These are phyloP conservation scores for Sthenelais limicola DNA, from an alignment of 2,888 invertebrate genomes.

Conservation along the genomic window DNA sequence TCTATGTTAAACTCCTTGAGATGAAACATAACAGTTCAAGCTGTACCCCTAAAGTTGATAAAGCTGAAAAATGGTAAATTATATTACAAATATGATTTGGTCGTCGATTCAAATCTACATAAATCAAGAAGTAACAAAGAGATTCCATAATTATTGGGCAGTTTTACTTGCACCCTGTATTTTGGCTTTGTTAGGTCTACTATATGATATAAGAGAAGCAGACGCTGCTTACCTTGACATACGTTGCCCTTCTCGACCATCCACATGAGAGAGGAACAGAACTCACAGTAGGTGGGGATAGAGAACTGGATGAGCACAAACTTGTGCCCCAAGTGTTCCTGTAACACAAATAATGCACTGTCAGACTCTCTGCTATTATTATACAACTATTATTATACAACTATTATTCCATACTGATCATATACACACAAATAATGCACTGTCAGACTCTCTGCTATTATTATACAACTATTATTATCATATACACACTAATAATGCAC, in stretches of 20 bases:
- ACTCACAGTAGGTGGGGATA: slow-evolving; percentile 96
- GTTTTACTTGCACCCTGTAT: not conserved
- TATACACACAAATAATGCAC: slow-evolving; percentile 2
- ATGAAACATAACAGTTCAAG: too few species aligned
- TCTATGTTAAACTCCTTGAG: too few species aligned
- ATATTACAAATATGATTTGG: too few species aligned
- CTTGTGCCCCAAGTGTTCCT: slow-evolving; percentile 84
- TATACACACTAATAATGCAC: slow-evolving; percentile 1
- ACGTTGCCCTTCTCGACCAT: slow-evolving; percentile 91
- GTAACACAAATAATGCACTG: slow-evolving; percentile 41
- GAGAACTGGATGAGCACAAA: slow-evolving; percentile 92
- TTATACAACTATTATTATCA: not conserved
- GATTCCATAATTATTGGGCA: too few species aligned
- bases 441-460: not conserved
- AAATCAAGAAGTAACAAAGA: too few species aligned
- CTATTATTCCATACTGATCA: not conserved
- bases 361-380: not conserved
- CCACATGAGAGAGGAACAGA: slow-evolving; percentile 94
- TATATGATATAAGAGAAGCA: not conserved
- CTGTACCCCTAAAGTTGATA: too few species aligned
- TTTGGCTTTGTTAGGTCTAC: not conserved
- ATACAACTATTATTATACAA: not conserved
- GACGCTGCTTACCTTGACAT: slow-evolving; percentile 76
- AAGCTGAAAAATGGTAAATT: too few species aligned
- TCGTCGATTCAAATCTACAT: too few species aligned